phyloP scores from a whole-genome alignment of 2,113 vertebrate genomes.

The Chaetura pelagica region DNA sequence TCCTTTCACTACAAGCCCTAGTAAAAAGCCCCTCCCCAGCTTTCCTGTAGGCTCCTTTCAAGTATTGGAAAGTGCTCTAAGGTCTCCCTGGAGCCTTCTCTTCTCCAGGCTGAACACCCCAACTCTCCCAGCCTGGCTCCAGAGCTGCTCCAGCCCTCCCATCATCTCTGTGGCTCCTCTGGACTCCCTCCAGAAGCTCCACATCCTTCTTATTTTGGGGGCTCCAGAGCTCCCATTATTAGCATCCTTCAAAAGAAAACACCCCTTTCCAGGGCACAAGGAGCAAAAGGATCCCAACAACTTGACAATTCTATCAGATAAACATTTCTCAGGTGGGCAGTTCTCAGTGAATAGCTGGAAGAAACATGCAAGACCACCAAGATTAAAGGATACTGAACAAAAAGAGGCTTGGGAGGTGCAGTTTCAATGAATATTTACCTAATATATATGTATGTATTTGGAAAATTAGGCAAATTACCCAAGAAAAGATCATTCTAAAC shows the following conservation, averaged over 20 bases:
- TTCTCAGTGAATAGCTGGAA: not conserved
- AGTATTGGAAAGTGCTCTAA: no score
- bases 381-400: not conserved
- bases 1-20: no score
- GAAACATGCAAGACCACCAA: not conserved
- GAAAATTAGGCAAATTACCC: not conserved
- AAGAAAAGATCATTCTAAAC: not conserved
- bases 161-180: no score
- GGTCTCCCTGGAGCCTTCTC: no score
- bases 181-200: no score
- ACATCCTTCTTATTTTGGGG: no score
- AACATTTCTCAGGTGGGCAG: not conserved
- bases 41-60: no score
- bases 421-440: not conserved
- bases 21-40: no score
- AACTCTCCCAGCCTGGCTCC: no score
- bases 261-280: not conserved
- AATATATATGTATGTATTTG: not conserved
- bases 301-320: not conserved
- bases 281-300: not conserved
- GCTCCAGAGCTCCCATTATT: rapidly evolving
- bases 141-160: no score
- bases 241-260: not conserved
- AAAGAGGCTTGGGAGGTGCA: not conserved
- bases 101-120: no score